phyloP scores from a whole-genome alignment of 2,113 vertebrate genomes.

The Rattus norvegicus region DNA sequence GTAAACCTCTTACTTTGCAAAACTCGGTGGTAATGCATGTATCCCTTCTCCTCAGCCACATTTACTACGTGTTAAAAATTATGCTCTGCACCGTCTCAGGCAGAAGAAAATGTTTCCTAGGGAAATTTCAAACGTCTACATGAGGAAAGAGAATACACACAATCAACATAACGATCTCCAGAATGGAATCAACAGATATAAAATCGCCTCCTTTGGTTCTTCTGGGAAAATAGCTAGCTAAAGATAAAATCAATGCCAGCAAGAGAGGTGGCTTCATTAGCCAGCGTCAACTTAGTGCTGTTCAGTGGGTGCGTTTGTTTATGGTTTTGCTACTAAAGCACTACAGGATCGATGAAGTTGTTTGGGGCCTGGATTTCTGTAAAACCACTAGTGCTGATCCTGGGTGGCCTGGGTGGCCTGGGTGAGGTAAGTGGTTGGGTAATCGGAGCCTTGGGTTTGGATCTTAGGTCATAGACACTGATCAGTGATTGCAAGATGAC shows the following conservation, averaged over 20 bases:
- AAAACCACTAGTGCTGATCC: not conserved
- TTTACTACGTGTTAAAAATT: conserved; percentile 76
- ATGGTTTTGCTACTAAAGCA: conserved; percentile 18
- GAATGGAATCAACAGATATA: conserved; percentile 75
- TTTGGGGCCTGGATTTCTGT: not conserved
- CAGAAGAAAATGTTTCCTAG: conserved; percentile 76
- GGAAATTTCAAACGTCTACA: conserved; percentile 76
- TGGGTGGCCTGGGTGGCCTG: not conserved
- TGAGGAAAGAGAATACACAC: conserved; percentile 68
- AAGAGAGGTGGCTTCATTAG: conserved; percentile 57
- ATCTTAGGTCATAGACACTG: not conserved
- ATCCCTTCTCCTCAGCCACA: conserved; percentile 78
- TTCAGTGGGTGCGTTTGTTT: conserved; percentile 57
- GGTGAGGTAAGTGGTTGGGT: not conserved
- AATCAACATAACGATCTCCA: conserved; percentile 76
- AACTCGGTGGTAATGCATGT: conserved; percentile 63
- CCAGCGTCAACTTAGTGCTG: conserved; percentile 19
- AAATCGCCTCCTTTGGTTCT: conserved; percentile 72
- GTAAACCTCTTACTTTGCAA: conserved; percentile 80
- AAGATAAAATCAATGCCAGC: conserved; percentile 71
- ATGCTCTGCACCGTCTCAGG: conserved; percentile 70
- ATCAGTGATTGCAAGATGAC: not conserved
- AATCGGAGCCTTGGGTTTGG: not conserved
- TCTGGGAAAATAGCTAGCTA: conserved; percentile 72
- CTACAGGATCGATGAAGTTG: conserved; percentile 45